Base-by-base conservation (phyloP, 2,797 vertebrate species). In the Betta splendens region DNA sequence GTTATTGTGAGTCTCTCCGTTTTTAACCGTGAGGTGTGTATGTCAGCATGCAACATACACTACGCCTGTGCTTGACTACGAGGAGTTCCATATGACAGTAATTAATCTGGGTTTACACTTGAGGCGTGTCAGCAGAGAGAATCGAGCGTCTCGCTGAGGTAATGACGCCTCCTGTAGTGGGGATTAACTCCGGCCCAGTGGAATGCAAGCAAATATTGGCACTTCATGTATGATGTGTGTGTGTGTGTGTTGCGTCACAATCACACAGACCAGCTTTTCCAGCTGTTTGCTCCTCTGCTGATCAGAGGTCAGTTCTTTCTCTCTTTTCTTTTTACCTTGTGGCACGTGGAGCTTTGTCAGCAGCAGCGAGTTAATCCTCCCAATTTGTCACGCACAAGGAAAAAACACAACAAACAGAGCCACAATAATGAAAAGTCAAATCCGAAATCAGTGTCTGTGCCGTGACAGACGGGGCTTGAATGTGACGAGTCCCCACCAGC, bases 71-170 rank as follows among this genome's bases (percentile, higher is more conserved):
- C 51, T 28, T 28, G 17, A 29, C 29, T 15, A 29, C 28, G 46
- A 17, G 29, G 16, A n/a, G 36, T 22, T 33, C 7, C 5, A 23
- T 29, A 23, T 35, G 15, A 33, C 18, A 11, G 38, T 43, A 39
- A 48, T 45, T 58, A 37, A 63, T 58, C 25, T 48, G 29, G 29
- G 40, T 43, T 75, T 58, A 10, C 3, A 18, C 12, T 42, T 6
- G 17, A 46, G 51, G 38, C 42, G 53, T 18, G 33, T 59, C 44
- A 55, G 35, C 43, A 57, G 47, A 49, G n/a, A 37, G 43, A 31
- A 53, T 37, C 46, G n/a, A 66, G 60, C 46, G 57, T 69, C 44
- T 69, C 47, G 16, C 25, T 22, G 60, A 73, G 71, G 69, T 66
- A 60, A 58, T 20, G 55, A 57, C 43, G 46, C 56, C 69, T 70